These are phyloP conservation scores for Cataglyphis hispanica DNA, from an alignment of 1,140 invertebrate genomes.

Conservation along the genomic window DNA sequence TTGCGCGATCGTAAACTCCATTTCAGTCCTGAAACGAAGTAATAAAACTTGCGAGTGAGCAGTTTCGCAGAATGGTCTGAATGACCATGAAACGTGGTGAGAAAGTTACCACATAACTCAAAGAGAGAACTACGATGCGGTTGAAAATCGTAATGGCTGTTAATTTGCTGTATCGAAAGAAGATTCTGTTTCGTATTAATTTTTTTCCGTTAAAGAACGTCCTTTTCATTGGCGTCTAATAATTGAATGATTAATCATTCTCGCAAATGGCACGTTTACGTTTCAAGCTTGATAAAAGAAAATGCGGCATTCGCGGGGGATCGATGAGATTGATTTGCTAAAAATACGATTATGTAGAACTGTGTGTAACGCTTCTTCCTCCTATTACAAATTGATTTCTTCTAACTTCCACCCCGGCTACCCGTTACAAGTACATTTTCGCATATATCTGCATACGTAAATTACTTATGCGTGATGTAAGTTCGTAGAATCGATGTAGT, in stretches of 20 bases:
- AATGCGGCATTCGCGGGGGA: slow-evolving; percentile 12
- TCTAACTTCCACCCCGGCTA: not conserved
- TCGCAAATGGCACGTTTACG: not conserved
- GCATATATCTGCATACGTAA: slow-evolving; percentile 39
- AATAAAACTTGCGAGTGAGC: slow-evolving; percentile 65
- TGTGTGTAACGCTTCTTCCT: not conserved
- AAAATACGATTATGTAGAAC: slow-evolving; percentile 40
- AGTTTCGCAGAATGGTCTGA: slow-evolving; percentile 67
- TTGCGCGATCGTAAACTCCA: slow-evolving; percentile 69
- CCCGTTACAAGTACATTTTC: slow-evolving; percentile 22
- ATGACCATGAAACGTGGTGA: slow-evolving; percentile 66
- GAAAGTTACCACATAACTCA: slow-evolving; percentile 66
- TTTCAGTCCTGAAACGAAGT: slow-evolving; percentile 65
- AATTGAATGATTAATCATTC: slow-evolving; percentile 53
- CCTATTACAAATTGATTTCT: slow-evolving; percentile 46
- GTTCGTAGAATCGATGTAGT: slow-evolving; percentile 41
- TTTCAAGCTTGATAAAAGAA: not conserved
- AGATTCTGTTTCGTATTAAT: not conserved
- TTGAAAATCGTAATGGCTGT: slow-evolving; percentile 44
- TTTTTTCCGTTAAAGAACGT: not conserved
- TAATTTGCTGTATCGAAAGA: slow-evolving; percentile 26
- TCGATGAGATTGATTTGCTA: slow-evolving; percentile 45
- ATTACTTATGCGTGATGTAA: slow-evolving; percentile 44
- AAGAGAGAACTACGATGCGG: slow-evolving; percentile 8
- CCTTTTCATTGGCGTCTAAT: not conserved